Evolutionary conservation across 2,888 invertebrate genomes (phyloP), one percentile per base, ranked within the genome.

Genomic region (Tiliacea aurago): DNA sequence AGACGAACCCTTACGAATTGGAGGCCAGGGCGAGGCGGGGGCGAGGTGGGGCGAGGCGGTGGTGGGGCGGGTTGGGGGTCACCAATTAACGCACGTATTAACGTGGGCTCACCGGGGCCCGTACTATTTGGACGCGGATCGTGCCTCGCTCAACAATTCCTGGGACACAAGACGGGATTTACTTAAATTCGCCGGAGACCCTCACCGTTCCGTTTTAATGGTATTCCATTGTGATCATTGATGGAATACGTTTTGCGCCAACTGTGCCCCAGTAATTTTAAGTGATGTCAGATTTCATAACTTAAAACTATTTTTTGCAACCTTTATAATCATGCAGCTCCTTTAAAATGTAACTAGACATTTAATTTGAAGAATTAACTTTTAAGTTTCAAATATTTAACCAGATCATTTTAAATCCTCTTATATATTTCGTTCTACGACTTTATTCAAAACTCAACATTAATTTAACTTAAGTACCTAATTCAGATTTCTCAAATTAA

Each of bases 21-120:
- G 76, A 83, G 62, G 66, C 70, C 64, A 76, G 79, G 80, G 56
- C 56, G 81, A 62, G 70, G 63, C 56, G 77, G 66, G 74, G 78
- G 75, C 55, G 73, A 62, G 65, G 41, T n/a, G 62, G 43, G 73
- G 18, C 0, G 71, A 77, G 65, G 53, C 55, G 73, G 58, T 70
- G 70, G 73, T 37, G 61, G 61, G 58, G 45, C 18, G 76, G 78
- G 83, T 73, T 76, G 73, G 82, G 82, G 81, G 81, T 85, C 81
- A 73, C 83, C 88, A 88, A 89, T 90, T 90, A 91, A 87, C 87
- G 86, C 86, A 76, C 84, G 86, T 86, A 89, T 91, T 89, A 90
- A 89, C 87, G 85, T 84, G 83, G 76, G 84, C 74, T 81, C 84
- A 75, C 81, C 64, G 80, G 82, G 75, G 41, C 72, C 80, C 76